Evolutionary conservation across 2,113 vertebrate species (phyloP).

Genomic region (Cephalopterus ornatus): DNA sequence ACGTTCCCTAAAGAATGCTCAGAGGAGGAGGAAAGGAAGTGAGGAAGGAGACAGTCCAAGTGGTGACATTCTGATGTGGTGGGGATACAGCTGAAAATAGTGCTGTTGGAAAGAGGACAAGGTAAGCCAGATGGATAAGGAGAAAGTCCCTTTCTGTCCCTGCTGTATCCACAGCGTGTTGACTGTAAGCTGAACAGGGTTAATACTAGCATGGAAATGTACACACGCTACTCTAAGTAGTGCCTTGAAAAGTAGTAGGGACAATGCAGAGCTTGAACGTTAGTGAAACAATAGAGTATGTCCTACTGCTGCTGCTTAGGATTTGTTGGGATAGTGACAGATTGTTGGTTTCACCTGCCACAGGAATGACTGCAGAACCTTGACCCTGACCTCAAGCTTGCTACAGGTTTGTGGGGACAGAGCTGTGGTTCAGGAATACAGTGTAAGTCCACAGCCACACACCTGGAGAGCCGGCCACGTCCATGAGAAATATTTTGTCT

Average conservation of each 20-base stretch:
- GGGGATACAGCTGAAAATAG: background rate
- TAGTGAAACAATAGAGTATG: background rate
- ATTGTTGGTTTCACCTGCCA: background rate
- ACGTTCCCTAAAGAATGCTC: background rate
- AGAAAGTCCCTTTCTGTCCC: background rate
- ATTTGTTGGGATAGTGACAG: background rate
- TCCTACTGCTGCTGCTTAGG: background rate
- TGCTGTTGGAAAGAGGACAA: background rate
- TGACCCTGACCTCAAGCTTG: background rate
- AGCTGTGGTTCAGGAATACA: background rate
- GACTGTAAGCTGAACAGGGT: background rate
- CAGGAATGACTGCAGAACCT: background rate
- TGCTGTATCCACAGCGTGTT: background rate
- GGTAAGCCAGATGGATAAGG: background rate
- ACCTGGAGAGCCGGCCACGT: background rate
- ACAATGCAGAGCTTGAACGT: background rate
- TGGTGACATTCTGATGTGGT: background rate
- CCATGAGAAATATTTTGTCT: rapidly evolving
- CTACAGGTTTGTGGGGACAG: background rate
- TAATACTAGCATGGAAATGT: background rate
- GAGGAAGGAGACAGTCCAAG: background rate
- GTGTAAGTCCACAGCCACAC: background rate
- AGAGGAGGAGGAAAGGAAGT: background rate
- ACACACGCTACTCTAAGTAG: background rate
- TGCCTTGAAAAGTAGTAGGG: background rate